Conservation (phyloP, 2,113 vertebrate genomes). For the Acrocephalus kingi region DNA sequence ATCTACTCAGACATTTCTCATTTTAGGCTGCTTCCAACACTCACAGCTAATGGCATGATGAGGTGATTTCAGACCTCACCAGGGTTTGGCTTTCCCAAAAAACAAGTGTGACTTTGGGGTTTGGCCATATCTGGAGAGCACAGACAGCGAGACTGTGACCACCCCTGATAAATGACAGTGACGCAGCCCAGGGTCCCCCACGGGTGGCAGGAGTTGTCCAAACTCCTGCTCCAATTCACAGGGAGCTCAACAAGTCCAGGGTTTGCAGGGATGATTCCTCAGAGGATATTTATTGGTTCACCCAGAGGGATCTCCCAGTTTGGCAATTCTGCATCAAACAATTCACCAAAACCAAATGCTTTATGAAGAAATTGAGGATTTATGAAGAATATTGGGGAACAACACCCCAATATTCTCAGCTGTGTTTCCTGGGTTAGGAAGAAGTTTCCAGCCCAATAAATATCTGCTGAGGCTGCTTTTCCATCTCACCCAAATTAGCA, state of each 20-base stretch:
- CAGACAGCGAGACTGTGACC: rapidly evolving
- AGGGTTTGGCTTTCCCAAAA: neutral
- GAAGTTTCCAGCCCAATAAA: neutral
- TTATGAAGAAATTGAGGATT: neutral
- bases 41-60: rapidly evolving
- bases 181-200: neutral
- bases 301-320: neutral
- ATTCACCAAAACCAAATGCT: neutral
- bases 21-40: neutral
- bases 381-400: too few relatives aligned
- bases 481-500: neutral
- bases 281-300: neutral
- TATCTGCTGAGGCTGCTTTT: neutral
- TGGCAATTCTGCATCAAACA: neutral
- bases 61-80: neutral
- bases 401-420: neutral
- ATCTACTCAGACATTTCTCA: neutral
- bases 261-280: neutral
- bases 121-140: rapidly evolving
- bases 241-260: rapidly evolving
- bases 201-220: rapidly evolving
- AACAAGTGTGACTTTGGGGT: neutral
- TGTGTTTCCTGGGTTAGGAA: neutral
- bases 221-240: rapidly evolving
- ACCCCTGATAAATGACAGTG: neutral